Evolutionary conservation across 2,888 invertebrate genomes (phyloP).

Genomic region (Euplagia quadripunctaria): DNA sequence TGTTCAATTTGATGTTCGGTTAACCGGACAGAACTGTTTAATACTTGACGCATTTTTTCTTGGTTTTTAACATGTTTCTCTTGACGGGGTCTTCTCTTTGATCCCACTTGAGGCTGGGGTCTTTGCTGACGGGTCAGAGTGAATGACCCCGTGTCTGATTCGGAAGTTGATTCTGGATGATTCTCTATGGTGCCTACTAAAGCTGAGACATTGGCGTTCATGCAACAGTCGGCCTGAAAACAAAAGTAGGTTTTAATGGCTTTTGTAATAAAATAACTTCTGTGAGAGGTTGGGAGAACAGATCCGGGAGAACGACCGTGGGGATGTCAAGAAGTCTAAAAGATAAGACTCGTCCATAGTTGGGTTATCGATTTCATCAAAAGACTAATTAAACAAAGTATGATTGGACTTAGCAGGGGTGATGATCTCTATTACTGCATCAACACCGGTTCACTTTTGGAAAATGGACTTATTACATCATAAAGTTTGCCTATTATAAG

Average conservation of each 20-base stretch:
- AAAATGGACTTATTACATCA: too few relatives aligned
- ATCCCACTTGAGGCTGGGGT: conserved; percentile 79
- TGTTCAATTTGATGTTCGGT: conserved; percentile 64
- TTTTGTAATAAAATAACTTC: background rate
- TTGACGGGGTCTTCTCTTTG: conserved; percentile 75
- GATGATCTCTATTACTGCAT: too few relatives aligned
- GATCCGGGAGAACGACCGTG: too few relatives aligned
- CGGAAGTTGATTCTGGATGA: conserved; percentile 83
- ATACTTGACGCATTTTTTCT: conserved; percentile 67
- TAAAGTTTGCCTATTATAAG: too few relatives aligned
- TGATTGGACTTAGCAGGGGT: too few relatives aligned
- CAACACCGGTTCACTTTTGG: too few relatives aligned
- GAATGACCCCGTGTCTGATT: conserved; percentile 82
- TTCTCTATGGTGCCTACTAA: conserved; percentile 84
- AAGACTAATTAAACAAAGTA: too few relatives aligned
- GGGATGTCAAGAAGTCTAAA: too few relatives aligned
- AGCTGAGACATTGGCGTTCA: conserved; percentile 79
- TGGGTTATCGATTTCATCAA: too few relatives aligned
- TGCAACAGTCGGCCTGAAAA: conserved; percentile 82
- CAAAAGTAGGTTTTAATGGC: background rate
- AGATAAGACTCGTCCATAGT: too few relatives aligned
- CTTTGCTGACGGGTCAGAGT: conserved; percentile 80
- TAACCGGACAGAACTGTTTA: conserved; percentile 57
- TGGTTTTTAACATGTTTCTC: conserved; percentile 74
- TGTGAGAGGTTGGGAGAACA: background rate